phyloP scores from a whole-genome alignment of 2,113 vertebrate species.

The Galeopterus variegatus region DNA sequence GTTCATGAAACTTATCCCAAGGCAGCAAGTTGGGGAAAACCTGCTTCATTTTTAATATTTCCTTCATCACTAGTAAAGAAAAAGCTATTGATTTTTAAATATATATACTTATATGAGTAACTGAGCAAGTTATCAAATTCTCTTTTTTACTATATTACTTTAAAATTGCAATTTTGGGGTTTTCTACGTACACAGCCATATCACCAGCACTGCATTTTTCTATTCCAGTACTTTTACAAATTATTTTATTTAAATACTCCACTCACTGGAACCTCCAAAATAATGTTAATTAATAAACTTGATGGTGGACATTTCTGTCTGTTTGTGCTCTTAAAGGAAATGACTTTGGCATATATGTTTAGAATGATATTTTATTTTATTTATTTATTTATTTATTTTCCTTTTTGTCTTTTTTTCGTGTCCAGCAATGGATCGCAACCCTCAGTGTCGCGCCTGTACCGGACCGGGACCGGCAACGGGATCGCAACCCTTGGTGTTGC shows the following conservation, averaged over 20 bases:
- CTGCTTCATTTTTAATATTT: too few relatives aligned
- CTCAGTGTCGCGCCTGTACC: too few relatives aligned
- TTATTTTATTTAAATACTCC: neutral
- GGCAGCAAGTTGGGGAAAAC: too few relatives aligned
- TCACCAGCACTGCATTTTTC: neutral
- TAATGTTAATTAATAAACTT: neutral
- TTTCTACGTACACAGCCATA: neutral
- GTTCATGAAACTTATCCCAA: too few relatives aligned
- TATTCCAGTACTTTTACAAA: neutral
- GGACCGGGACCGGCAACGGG: too few relatives aligned
- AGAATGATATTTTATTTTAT: neutral
- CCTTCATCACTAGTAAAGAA: neutral
- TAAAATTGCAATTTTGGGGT: neutral
- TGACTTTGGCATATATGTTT: neutral
- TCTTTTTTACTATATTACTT: conserved; percentile 22
- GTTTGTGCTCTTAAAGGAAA: neutral
- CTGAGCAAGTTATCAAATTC: neutral
- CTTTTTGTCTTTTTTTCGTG: too few relatives aligned
- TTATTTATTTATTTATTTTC: too few relatives aligned
- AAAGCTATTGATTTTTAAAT: neutral
- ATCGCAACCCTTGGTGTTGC: too few relatives aligned
- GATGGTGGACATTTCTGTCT: neutral
- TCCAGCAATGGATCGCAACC: too few relatives aligned
- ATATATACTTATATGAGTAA: neutral
- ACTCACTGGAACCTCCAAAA: neutral